These are phyloP conservation scores for Oryzias javanicus DNA, from an alignment of 2,113 vertebrate genomes.

Conservation along the genomic window DNA sequence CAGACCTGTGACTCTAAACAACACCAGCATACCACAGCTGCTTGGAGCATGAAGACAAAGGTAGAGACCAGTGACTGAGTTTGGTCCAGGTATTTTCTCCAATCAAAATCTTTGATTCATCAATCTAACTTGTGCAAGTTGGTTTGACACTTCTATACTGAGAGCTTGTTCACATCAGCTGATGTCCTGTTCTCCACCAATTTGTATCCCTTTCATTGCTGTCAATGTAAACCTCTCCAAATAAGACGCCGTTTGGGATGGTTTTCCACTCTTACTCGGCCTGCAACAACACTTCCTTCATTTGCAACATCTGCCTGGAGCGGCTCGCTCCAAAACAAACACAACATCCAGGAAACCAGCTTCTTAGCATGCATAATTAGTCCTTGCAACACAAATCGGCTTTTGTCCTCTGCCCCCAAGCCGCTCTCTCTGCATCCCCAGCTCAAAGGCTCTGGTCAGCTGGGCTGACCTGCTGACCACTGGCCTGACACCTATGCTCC, in stretches of 20 bases:
- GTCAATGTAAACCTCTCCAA: slow-evolving; percentile 25
- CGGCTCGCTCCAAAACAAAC: slow-evolving; percentile 73
- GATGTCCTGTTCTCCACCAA: no score
- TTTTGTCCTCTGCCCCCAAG: no score
- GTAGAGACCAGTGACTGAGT: slow-evolving; percentile 57
- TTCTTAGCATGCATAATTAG: slow-evolving; percentile 60
- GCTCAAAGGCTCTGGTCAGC: no score
- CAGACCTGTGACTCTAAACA: slow-evolving; percentile 54
- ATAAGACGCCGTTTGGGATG: slow-evolving; percentile 37
- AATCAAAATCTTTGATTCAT: no score
- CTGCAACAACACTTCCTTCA: slow-evolving; percentile 67
- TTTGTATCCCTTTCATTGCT: background rate
- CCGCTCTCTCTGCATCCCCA: no score
- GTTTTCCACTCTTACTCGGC: slow-evolving; percentile 37
- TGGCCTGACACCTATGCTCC: no score
- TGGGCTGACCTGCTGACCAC: no score
- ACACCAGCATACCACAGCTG: slow-evolving; percentile 44
- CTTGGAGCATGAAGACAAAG: slow-evolving; percentile 36
- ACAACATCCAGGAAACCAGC: slow-evolving; percentile 62
- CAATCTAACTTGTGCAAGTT: no score
- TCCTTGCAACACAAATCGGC: slow-evolving; percentile 44
- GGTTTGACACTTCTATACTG: no score
- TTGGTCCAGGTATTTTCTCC: slow-evolving; percentile 1
- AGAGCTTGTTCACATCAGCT: no score
- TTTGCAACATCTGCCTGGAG: slow-evolving; percentile 74